Evolutionary conservation across 2,888 invertebrate genomes (phyloP), one percentile per base, ranked within the genome.

Genomic region (Pelosia muscerda): DNA sequence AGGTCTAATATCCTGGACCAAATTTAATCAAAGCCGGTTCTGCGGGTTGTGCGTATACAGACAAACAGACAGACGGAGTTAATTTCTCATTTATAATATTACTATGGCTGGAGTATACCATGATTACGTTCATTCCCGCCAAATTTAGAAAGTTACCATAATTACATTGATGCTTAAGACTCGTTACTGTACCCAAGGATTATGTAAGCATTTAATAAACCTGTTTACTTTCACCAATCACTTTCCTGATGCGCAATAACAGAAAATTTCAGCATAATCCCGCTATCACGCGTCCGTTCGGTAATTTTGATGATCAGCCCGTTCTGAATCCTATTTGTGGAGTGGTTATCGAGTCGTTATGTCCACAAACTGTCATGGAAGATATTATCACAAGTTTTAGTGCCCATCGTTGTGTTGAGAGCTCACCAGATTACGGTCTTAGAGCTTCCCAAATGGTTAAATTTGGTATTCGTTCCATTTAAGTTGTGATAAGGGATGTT

Each of bases 311-410:
- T 74, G 73, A 71, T 72, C 68, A 69, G 63, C 58, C 60, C 71
- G 55, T 66, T 65, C 73, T 69, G 67, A 76, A 71, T 70, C 60
- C 66, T 74, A 78, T 77, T 76, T 70, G 75, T 75, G 76, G 66
- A 76, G 74, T 70, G 68, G 79, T 84, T 82, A 84, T 84, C 76
- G 73, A 59, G 28, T 61, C 71, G 76, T 82, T 74, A 77, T 68
- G 71, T 65, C 61, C 75, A 73, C 81, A 77, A 81, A 81, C 76
- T 78, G 69, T 79, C 79, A 77, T 79, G 71, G 65, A 71, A 63
- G 78, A 78, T 75, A 78, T 76, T 78, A 83, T 81, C 78, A 72
- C 63, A 63, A 72, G 75, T 77, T 83, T 83, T 77, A 84, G 76
- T 80, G 76, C 71, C 79, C 70, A 78, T 78, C 73, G 77, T 71